Evolutionary conservation across 2,888 invertebrate genomes (phyloP).

Genomic region (Bembecia ichneumoniformis): DNA sequence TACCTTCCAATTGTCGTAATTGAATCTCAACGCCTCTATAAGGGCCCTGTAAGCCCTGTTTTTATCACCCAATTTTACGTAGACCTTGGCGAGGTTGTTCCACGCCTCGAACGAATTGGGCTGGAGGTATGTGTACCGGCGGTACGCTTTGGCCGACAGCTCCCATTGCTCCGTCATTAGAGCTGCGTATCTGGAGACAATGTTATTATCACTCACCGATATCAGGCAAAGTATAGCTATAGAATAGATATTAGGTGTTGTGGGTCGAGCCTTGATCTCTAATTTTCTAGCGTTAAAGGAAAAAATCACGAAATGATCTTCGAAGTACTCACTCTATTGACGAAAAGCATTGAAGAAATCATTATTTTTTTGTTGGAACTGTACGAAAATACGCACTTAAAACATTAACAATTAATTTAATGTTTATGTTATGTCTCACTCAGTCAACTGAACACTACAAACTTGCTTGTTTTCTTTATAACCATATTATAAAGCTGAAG

Average conservation of each 20-base stretch:
- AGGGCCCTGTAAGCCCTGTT: slow-evolving; percentile 86
- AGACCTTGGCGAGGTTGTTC: slow-evolving; percentile 97
- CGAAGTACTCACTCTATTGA: no score
- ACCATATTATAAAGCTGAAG: no score
- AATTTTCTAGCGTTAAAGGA: neutral
- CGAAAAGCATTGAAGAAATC: no score
- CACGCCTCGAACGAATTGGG: slow-evolving; percentile 94
- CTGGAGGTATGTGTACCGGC: slow-evolving; percentile 89
- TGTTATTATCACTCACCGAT: neutral
- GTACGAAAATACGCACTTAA: neutral
- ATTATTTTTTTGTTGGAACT: no score
- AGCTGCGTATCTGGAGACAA: slow-evolving; percentile 76
- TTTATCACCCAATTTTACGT: slow-evolving; percentile 90
- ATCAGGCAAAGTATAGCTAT: neutral
- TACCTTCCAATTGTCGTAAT: slow-evolving; percentile 93
- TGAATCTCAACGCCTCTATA: slow-evolving; percentile 91
- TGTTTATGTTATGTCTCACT: no score
- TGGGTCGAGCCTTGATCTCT: neutral
- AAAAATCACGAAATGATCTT: no score
- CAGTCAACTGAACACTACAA: no score
- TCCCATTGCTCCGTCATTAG: slow-evolving; percentile 86
- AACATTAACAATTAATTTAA: neutral
- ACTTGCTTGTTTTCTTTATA: no score
- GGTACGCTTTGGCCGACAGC: slow-evolving; percentile 86
- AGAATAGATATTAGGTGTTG: neutral